A percentile compares a stretch with the other conserved stretches of the same genome.
Conservation (phyloP, 2,113 vertebrate species). For the Romanogobio albipinnatus region DNA sequence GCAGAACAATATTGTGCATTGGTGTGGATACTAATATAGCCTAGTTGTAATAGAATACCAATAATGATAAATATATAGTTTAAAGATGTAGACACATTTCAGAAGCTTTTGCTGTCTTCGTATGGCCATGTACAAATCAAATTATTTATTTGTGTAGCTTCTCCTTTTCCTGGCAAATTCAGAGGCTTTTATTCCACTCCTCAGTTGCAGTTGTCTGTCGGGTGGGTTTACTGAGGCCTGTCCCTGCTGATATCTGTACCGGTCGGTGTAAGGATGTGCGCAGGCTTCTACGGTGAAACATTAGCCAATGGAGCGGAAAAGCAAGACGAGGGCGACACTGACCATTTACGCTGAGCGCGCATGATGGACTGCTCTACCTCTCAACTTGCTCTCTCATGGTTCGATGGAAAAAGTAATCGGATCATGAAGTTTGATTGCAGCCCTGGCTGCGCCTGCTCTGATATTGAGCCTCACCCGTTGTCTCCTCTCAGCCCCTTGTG, state of each 20-base stretch:
- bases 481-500: conserved; percentile 42
- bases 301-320: conserved; percentile 26
- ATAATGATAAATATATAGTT: too few relatives aligned
- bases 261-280: background rate
- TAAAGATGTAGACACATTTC: background rate
- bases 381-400: conserved; percentile 7
- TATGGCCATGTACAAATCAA: background rate
- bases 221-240: conserved; percentile 1
- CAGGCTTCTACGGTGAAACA: background rate
- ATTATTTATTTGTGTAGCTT: background rate
- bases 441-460: background rate
- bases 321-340: background rate
- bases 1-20: too few relatives aligned
- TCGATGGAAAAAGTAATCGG: conserved; percentile 45
- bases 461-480: conserved; percentile 29
- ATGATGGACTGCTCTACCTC: conserved; percentile 14
- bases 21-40: too few relatives aligned
- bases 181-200: background rate
- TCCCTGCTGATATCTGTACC: conserved; percentile 10
- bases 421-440: conserved; percentile 34
- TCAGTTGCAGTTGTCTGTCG: background rate
- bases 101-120: background rate
- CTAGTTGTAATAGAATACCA: too few relatives aligned
- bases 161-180: background rate
- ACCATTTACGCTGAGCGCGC: background rate